phyloP scores from a whole-genome alignment of 2,888 invertebrate species.

The Machimus atricapillus region DNA sequence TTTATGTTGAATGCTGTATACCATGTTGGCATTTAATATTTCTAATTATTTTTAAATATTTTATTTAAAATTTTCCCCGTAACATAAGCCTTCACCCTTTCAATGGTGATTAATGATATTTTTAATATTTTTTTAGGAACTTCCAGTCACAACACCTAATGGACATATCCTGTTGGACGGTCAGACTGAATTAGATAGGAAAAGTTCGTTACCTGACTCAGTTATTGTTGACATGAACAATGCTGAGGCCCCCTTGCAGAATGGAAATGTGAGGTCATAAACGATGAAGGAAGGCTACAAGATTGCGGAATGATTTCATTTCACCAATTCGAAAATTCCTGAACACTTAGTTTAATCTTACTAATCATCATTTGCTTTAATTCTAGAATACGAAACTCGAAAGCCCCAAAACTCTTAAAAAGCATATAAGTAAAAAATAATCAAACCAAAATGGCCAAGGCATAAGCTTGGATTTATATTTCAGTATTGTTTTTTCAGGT shows the following conservation, averaged over 20 bases:
- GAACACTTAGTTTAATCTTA: neutral
- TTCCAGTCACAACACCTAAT: constrained; percentile 62
- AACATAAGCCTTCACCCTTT: neutral
- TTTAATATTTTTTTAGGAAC: constrained; percentile 40
- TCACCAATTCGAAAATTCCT: neutral
- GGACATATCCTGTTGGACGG: constrained; percentile 64
- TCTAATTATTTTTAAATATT: neutral
- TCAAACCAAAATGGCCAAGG: neutral
- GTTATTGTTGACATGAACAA: constrained; percentile 68
- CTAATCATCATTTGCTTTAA: constrained; percentile 1
- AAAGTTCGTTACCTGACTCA: constrained; percentile 66
- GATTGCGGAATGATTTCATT: neutral
- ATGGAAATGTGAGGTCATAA: constrained; percentile 48
- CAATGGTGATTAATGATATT: neutral
- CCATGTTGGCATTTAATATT: neutral
- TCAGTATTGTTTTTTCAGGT: neutral
- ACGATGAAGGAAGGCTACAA: constrained; percentile 12
- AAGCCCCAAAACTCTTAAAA: neutral
- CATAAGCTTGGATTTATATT: neutral
- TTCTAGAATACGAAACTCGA: neutral
- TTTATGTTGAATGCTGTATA: neutral
- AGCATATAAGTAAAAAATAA: neutral
- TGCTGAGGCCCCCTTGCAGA: constrained; percentile 48
- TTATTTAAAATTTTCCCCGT: neutral
- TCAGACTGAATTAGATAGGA: constrained; percentile 65